Conservation (phyloP, 1,140 invertebrate species). For the Achatina immaculata region DNA sequence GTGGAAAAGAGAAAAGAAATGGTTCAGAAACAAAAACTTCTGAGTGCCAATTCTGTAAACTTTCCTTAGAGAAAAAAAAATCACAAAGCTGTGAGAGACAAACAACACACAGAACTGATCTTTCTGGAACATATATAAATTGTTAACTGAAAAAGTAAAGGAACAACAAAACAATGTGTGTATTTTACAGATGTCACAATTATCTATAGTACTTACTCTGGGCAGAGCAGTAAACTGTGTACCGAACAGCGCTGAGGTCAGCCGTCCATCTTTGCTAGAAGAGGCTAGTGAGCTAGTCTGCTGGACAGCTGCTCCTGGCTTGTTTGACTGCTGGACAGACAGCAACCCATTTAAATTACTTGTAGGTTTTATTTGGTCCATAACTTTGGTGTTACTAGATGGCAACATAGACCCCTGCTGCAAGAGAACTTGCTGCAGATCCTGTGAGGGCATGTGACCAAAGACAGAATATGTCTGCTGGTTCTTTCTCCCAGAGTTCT, state of each 20-base stretch:
- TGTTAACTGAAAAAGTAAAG: too few species aligned
- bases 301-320: background rate
- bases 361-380: background rate
- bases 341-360: constrained; percentile 20
- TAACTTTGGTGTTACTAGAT: constrained; percentile 6
- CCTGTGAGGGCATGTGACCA: background rate
- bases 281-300: background rate
- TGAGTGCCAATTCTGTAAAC: too few species aligned
- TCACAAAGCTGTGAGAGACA: too few species aligned
- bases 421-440: background rate
- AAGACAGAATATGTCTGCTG: background rate
- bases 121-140: too few species aligned
- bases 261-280: constrained; percentile 26
- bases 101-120: too few species aligned
- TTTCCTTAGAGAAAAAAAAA: too few species aligned
- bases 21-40: too few species aligned
- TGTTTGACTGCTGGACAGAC: background rate
- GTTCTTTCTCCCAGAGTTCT: background rate
- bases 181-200: too few species aligned
- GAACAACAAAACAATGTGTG: too few species aligned
- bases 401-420: background rate
- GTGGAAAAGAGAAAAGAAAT: too few species aligned
- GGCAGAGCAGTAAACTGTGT: constrained; percentile 45
- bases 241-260: constrained; percentile 44
- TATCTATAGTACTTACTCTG: constrained; percentile 41